Percentiles rank a stretch among this genome's conserved stretches.
These are phyloP conservation scores for Ammodytes marinus DNA, from an alignment of 2,113 vertebrate species.

Conservation along the genomic window DNA sequence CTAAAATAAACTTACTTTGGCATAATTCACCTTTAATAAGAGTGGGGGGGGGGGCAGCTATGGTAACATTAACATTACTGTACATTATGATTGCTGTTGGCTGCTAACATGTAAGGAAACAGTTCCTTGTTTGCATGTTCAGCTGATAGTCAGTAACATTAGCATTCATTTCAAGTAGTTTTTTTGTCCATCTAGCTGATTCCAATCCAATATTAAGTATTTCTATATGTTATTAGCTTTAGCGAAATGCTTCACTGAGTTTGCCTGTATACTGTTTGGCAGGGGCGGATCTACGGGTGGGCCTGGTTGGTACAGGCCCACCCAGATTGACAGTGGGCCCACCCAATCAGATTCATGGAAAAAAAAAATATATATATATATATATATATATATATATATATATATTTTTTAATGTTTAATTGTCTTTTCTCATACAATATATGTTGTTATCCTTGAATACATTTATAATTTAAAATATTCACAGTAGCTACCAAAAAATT, in stretches of 20 bases:
- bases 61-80: not conserved
- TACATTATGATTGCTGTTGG: not conserved
- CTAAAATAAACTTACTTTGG: not conserved
- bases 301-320: too few species aligned
- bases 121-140: not conserved
- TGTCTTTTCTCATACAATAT: too few species aligned
- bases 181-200: not conserved
- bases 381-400: too few species aligned
- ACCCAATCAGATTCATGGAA: too few species aligned
- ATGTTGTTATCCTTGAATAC: too few species aligned
- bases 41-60: not conserved
- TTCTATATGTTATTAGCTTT: not conserved
- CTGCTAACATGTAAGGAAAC: not conserved
- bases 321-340: too few species aligned
- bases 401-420: too few species aligned
- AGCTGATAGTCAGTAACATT: not conserved
- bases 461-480: too few species aligned
- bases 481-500: too few species aligned
- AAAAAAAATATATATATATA: too few species aligned
- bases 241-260: conserved; percentile 1
- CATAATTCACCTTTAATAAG: not conserved
- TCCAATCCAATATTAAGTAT: not conserved
- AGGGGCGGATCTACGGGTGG: too few species aligned
- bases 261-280: not conserved
- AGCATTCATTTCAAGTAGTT: not conserved